Percentiles rank a stretch among this genome's conserved stretches.
Evolutionary conservation across 2,888 invertebrate genomes (phyloP).

Genomic region (Philonicus albiceps): DNA sequence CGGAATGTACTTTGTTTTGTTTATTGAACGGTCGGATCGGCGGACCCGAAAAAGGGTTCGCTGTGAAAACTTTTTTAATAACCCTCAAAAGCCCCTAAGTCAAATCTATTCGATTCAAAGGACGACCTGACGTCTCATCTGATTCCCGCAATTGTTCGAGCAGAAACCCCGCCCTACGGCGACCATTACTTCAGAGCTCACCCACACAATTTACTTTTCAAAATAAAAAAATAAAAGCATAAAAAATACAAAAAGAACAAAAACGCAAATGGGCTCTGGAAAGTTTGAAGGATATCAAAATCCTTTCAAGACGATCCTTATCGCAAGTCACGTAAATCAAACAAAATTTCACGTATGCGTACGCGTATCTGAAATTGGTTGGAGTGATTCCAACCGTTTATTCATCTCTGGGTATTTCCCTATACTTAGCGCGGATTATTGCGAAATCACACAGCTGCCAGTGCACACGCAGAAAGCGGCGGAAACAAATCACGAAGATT

Average conservation of each 20-base stretch:
- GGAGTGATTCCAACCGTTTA: background rate
- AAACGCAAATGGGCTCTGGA: background rate
- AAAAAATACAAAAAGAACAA: background rate
- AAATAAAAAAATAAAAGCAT: background rate
- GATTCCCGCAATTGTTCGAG: background rate
- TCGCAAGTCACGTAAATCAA: constrained; percentile 43
- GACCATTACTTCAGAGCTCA: background rate
- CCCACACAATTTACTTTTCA: background rate
- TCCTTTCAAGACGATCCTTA: constrained; percentile 30
- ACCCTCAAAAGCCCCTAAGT: background rate
- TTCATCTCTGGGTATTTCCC: background rate
- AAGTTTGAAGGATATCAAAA: constrained; percentile 1
- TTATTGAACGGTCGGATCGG: background rate
- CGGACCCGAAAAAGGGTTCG: background rate
- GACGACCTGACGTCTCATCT: background rate
- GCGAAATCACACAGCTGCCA: background rate
- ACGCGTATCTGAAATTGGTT: background rate
- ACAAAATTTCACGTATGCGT: constrained; percentile 23
- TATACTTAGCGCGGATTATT: background rate
- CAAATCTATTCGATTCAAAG: background rate
- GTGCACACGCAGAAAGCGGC: background rate
- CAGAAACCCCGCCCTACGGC: background rate
- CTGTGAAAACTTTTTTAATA: background rate
- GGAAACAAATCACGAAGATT: background rate
- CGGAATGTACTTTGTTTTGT: background rate